phyloP scores from a whole-genome alignment of 2,113 vertebrate genomes.

The Cyprinodon variegatus region DNA sequence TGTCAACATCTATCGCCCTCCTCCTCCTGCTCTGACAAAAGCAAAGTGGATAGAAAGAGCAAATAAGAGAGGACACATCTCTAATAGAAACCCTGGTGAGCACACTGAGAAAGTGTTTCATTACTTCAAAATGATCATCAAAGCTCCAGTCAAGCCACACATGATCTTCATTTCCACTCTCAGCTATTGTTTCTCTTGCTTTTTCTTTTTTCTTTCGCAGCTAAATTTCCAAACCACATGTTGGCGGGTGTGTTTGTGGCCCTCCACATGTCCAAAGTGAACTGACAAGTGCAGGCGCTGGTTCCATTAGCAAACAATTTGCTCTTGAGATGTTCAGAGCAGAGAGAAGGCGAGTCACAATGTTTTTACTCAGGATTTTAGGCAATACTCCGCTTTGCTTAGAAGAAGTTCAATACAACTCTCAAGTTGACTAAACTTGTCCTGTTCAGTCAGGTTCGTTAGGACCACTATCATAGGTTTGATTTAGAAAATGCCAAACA shows the following conservation, averaged over 20 bases:
- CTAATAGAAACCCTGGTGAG: constrained; percentile 55
- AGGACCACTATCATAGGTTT: no score
- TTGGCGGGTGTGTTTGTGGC: constrained; percentile 45
- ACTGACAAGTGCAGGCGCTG: constrained; percentile 78
- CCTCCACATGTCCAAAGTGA: constrained; percentile 56
- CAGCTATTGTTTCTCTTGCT: constrained; percentile 50
- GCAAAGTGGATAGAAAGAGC: constrained; percentile 41
- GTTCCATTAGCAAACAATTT: constrained; percentile 86
- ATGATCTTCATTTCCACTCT: constrained; percentile 70
- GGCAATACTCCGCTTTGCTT: constrained; percentile 85
- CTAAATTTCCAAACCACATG: constrained; percentile 78
- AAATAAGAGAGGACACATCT: constrained; percentile 59
- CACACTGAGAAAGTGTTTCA: constrained; percentile 79
- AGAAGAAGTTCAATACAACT: constrained; percentile 55
- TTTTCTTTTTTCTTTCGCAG: constrained; percentile 51
- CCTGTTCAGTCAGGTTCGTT: no score
- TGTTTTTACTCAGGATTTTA: constrained; percentile 69
- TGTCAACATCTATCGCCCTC: constrained; percentile 64
- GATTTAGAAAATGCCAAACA: neutral
- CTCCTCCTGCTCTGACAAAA: constrained; percentile 59
- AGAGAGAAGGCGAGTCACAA: constrained; percentile 72
- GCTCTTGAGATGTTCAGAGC: constrained; percentile 77
- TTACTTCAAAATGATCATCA: constrained; percentile 76
- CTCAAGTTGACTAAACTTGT: no score
- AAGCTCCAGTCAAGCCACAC: constrained; percentile 72